These are phyloP conservation scores for Coleophora flavipennella DNA, from an alignment of 2,888 invertebrate genomes.

Conservation along the genomic window DNA sequence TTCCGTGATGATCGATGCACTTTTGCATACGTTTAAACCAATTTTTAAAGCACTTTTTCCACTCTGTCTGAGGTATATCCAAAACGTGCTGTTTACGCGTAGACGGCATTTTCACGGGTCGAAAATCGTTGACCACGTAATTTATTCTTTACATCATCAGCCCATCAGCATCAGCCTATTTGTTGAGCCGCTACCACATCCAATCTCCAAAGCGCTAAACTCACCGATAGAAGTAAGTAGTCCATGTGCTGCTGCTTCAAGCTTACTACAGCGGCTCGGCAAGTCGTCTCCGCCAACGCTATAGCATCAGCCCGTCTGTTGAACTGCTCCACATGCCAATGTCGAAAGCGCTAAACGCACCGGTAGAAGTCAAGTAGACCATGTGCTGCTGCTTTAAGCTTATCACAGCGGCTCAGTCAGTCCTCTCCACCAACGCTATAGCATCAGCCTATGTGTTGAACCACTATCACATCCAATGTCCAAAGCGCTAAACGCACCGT, in stretches of 20 bases:
- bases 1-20: no score
- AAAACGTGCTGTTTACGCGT: no score
- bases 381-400: slow-evolving; percentile 84
- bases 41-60: no score
- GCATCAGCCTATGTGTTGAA: slow-evolving; percentile 96
- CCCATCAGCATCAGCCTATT: slow-evolving; percentile 90
- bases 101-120: no score
- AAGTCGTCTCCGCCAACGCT: slow-evolving; percentile 81
- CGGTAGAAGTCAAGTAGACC: slow-evolving; percentile 84
- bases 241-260: slow-evolving; percentile 85
- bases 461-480: slow-evolving; percentile 97
- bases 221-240: slow-evolving; percentile 82
- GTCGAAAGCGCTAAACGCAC: no score
- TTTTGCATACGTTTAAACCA: no score
- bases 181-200: slow-evolving; percentile 96
- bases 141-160: no score
- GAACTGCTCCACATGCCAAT: no score
- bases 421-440: slow-evolving; percentile 82
- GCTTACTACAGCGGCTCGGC: slow-evolving; percentile 53
- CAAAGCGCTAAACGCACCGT: slow-evolving; percentile 69
- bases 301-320: slow-evolving; percentile 95
- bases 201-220: no score
- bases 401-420: slow-evolving; percentile 45
- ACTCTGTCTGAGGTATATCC: no score
- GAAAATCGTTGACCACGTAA: no score